phyloP scores from a whole-genome alignment of 2,888 invertebrate species.

The Oxycera nigricornis region DNA sequence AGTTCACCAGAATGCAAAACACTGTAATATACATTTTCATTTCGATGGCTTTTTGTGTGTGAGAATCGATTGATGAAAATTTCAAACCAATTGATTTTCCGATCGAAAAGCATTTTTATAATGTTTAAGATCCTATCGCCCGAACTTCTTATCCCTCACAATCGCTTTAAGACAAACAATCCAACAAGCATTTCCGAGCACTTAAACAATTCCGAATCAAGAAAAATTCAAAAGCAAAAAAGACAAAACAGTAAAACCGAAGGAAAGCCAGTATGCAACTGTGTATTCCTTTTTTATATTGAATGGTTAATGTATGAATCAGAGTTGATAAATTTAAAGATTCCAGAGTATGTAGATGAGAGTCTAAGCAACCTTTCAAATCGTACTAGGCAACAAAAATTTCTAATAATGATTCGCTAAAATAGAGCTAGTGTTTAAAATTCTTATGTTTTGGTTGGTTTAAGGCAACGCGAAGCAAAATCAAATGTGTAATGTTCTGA shows the following conservation, averaged over 20 bases:
- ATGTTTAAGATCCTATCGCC: background rate
- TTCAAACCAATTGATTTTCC: too few species aligned
- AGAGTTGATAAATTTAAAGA: background rate
- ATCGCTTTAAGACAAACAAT: background rate
- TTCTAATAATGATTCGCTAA: background rate
- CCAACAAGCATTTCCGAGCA: background rate
- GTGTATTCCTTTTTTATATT: background rate
- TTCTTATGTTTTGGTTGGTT: background rate
- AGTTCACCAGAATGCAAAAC: background rate
- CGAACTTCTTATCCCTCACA: background rate
- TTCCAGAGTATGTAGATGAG: background rate
- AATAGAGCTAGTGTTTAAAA: background rate
- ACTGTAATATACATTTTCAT: background rate
- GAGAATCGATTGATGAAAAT: background rate
- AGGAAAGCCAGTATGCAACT: background rate
- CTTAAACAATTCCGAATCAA: background rate
- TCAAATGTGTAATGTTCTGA: slow-evolving; percentile 8
- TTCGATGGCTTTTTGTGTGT: background rate
- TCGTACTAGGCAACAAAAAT: background rate
- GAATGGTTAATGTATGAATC: too few species aligned
- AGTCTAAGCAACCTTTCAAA: background rate
- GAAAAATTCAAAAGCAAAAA: slow-evolving; percentile 13
- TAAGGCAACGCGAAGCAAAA: background rate
- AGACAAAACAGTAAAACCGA: slow-evolving; percentile 15
- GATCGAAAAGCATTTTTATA: slow-evolving; percentile 10